phyloP scores from a whole-genome alignment of 2,888 invertebrate genomes.

The Nematopogon swammerdamellus region DNA sequence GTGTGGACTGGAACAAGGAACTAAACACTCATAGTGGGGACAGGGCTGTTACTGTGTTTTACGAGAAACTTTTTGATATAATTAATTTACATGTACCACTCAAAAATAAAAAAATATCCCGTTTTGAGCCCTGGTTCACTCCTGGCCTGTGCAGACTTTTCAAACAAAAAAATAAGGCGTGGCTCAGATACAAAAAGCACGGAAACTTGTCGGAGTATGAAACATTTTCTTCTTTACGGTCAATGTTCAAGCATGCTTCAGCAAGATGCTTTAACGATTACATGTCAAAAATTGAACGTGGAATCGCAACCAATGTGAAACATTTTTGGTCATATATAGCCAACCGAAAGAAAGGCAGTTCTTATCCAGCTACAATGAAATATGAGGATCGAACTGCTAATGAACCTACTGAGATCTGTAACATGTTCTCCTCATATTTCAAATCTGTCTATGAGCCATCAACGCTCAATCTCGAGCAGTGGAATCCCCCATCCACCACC shows the following conservation, averaged over 20 bases:
- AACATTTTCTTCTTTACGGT: constrained; percentile 7
- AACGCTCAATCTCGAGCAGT: neutral
- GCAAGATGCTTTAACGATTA: neutral
- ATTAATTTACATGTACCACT: constrained; percentile 8
- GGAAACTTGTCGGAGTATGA: constrained; percentile 8
- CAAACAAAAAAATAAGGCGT: constrained; percentile 9
- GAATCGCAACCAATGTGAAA: constrained; percentile 1
- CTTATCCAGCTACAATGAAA: neutral
- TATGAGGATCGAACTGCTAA: neutral
- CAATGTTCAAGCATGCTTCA: constrained; percentile 8
- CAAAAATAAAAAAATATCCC: constrained; percentile 1
- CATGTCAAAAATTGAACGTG: neutral
- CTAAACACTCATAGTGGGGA: neutral
- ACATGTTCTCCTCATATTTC: neutral
- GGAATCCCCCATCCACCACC: neutral
- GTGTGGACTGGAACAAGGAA: neutral
- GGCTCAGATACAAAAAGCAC: constrained; percentile 10
- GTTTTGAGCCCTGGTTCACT: constrained; percentile 4
- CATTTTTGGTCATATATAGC: constrained; percentile 5
- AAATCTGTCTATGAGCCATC: neutral
- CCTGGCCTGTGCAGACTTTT: constrained; percentile 7
- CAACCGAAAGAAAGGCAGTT: neutral
- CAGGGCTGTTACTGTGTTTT: constrained; percentile 1
- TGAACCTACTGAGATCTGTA: neutral
- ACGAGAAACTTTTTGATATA: constrained; percentile 6